A percentile compares a stretch with the other conserved stretches of the same genome.
These are phyloP conservation scores for Corythaixoides concolor DNA, from an alignment of 2,113 vertebrate species.

Conservation along the genomic window DNA sequence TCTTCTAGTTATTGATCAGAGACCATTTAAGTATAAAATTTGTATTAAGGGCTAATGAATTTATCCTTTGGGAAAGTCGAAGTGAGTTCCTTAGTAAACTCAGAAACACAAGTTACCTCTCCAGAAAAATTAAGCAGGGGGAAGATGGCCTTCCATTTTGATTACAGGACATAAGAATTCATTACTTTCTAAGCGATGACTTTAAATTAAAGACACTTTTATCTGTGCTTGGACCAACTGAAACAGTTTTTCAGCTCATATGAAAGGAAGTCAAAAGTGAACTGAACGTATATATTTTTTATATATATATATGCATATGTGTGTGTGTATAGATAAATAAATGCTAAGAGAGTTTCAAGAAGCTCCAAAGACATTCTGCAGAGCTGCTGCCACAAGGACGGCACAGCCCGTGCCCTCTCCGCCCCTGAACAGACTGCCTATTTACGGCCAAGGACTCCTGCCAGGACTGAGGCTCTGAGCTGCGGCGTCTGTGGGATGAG, in stretches of 20 bases:
- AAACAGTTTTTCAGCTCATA: background rate
- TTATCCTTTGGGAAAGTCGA: background rate
- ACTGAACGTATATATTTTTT: background rate
- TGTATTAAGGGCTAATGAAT: background rate
- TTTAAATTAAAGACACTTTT: background rate
- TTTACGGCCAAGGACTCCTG: fast-evolving
- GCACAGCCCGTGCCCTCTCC: too few species aligned
- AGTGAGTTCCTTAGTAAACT: background rate
- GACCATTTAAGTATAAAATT: background rate
- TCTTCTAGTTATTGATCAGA: background rate
- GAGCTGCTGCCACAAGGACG: background rate
- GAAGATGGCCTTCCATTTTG: background rate
- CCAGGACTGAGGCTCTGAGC: background rate
- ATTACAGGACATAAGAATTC: background rate
- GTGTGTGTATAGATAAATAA: background rate
- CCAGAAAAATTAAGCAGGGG: background rate
- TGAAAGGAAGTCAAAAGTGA: background rate
- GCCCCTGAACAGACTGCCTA: fast-evolving
- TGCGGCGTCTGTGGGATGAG: fast-evolving
- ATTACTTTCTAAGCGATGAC: background rate
- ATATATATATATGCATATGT: too few species aligned
- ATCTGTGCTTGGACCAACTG: background rate
- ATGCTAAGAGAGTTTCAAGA: background rate
- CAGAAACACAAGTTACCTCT: background rate
- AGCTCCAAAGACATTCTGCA: background rate